A percentile compares a stretch with the other conserved stretches of the same genome.
These are phyloP conservation scores for Ptilodon capucinus DNA, from an alignment of 2,888 invertebrate species.

Conservation along the genomic window DNA sequence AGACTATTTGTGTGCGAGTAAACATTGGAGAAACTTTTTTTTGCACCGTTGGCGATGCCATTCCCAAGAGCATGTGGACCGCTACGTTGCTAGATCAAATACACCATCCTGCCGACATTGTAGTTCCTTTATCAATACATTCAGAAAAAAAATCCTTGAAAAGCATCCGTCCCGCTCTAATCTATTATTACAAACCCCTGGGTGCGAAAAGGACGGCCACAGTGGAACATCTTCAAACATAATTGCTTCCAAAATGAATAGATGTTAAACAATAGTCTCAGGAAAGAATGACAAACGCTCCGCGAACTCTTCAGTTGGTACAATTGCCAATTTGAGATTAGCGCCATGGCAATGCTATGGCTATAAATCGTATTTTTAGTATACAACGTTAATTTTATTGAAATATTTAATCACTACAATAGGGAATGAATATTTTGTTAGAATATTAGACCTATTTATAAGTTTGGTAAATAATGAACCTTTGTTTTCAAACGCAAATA, in stretches of 20 bases:
- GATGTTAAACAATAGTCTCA: slow-evolving; percentile 62
- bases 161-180: slow-evolving; percentile 56
- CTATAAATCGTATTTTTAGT: not conserved
- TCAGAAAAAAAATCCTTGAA: slow-evolving; percentile 60
- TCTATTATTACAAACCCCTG: slow-evolving; percentile 17
- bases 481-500: not conserved
- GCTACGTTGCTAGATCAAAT: slow-evolving; percentile 81
- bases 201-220: slow-evolving; percentile 46
- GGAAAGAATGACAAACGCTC: slow-evolving; percentile 52
- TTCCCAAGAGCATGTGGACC: slow-evolving; percentile 81
- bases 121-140: slow-evolving; percentile 75
- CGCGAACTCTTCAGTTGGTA: slow-evolving; percentile 36
- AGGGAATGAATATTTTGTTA: too few species aligned
- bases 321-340: slow-evolving; percentile 32
- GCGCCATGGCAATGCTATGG: slow-evolving; percentile 8
- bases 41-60: slow-evolving; percentile 76
- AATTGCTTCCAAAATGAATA: slow-evolving; percentile 74
- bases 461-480: too few species aligned
- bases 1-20: slow-evolving; percentile 40
- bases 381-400: too few species aligned
- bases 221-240: slow-evolving; percentile 54
- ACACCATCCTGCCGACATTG: slow-evolving; percentile 79
- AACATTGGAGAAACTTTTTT: slow-evolving; percentile 67
- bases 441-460: too few species aligned
- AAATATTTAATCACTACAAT: too few species aligned